These are phyloP conservation scores for Malacoctenus gilli DNA, from an alignment of 2,797 vertebrate species.

Conservation along the genomic window DNA sequence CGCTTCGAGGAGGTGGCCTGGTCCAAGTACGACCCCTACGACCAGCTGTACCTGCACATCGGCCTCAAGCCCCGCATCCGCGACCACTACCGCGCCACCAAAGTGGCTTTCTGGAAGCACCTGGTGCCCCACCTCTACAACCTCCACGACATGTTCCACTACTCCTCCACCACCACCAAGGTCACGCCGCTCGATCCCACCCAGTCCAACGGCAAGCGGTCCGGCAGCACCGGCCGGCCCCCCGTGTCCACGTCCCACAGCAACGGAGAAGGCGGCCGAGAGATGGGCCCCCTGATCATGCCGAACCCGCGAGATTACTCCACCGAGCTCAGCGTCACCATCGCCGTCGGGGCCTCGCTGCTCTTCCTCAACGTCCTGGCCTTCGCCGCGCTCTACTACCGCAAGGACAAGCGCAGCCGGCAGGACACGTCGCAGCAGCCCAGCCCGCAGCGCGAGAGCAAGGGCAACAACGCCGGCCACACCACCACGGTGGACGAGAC, in stretches of 20 bases:
- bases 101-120: slow-evolving; percentile 99
- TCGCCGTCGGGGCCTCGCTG: slow-evolving; percentile 95
- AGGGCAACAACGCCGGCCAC: slow-evolving; percentile 86
- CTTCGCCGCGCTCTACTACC: slow-evolving; percentile 97
- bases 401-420: slow-evolving; percentile 94
- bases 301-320: slow-evolving; percentile 98
- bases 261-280: slow-evolving; percentile 79
- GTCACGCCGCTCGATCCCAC: slow-evolving; percentile 95
- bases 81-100: slow-evolving; percentile 98
- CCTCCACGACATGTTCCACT: slow-evolving; percentile 99
- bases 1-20: slow-evolving; percentile 98
- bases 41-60: slow-evolving; percentile 97
- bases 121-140: slow-evolving; percentile 98
- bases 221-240: slow-evolving; percentile 91
- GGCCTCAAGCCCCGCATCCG: slow-evolving; percentile 97
- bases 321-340: slow-evolving; percentile 98
- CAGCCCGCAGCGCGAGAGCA: slow-evolving; percentile 88
- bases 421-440: slow-evolving; percentile 93
- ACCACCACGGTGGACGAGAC: slow-evolving; percentile 85
- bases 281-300: slow-evolving; percentile 89
- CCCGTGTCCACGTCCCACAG: slow-evolving; percentile 91
- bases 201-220: slow-evolving; percentile 87
- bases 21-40: slow-evolving; percentile 98
- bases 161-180: slow-evolving; percentile 98
- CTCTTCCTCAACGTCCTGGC: slow-evolving; percentile 98